These are phyloP conservation scores for Mechanitis messenoides DNA, from an alignment of 2,888 invertebrate species.

Conservation along the genomic window DNA sequence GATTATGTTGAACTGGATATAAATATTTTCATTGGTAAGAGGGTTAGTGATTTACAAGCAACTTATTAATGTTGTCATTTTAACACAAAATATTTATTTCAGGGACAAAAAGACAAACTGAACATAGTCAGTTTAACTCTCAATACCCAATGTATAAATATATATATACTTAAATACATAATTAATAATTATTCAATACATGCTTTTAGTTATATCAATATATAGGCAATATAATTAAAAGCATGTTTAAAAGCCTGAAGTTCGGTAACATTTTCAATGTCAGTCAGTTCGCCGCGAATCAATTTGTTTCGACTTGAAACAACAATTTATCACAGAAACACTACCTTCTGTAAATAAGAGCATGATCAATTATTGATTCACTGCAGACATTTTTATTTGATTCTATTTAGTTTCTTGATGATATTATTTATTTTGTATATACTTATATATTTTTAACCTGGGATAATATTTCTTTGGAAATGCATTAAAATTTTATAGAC, in stretches of 20 bases:
- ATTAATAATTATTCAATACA: constrained; percentile 5
- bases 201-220: not conserved
- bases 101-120: too few species aligned
- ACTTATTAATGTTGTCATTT: too few species aligned
- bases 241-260: not conserved
- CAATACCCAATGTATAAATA: not conserved
- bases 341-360: constrained; percentile 9
- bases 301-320: constrained; percentile 5
- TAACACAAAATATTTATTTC: too few species aligned
- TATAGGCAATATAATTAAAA: not conserved
- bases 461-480: too few species aligned
- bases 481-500: too few species aligned
- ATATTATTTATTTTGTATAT: too few species aligned
- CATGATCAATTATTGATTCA: not conserved
- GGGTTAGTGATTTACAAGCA: too few species aligned
- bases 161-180: not conserved
- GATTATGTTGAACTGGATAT: too few species aligned
- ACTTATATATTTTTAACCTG: too few species aligned
- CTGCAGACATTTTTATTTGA: not conserved
- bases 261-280: not conserved
- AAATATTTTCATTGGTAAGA: too few species aligned
- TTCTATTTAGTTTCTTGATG: not conserved
- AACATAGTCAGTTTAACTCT: too few species aligned
- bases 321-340: constrained; percentile 1
- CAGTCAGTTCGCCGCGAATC: constrained; percentile 1